Conservation (phyloP, 2,888 invertebrate species). For the Cyclophora punctaria region DNA sequence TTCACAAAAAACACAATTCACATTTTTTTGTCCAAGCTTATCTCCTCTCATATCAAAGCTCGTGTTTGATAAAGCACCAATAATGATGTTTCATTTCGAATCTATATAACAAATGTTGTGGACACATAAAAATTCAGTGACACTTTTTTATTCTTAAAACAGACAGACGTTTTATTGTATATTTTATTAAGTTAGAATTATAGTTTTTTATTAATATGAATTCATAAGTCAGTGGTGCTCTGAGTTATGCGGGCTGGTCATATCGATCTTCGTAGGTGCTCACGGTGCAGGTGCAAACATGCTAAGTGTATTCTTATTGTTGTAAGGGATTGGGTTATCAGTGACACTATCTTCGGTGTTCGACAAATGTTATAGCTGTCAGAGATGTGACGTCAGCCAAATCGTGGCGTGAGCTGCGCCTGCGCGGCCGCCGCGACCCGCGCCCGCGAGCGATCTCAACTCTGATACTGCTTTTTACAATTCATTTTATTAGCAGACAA, state of each 20-base stretch:
- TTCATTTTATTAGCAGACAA: constrained; percentile 2
- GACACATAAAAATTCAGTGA: constrained; percentile 47
- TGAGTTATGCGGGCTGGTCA: constrained; percentile 50
- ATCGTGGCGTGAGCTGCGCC: constrained; percentile 44
- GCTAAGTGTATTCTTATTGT: constrained; percentile 74
- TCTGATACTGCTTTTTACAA: constrained; percentile 42
- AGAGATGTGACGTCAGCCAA: constrained; percentile 72
- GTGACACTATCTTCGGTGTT: constrained; percentile 72
- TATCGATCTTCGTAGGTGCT: constrained; percentile 51
- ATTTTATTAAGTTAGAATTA: constrained; percentile 20
- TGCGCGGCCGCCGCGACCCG: constrained; percentile 31
- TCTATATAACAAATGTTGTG: constrained; percentile 57
- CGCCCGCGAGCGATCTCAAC: constrained; percentile 38
- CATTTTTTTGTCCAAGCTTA: constrained; percentile 49
- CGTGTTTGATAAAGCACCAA: constrained; percentile 69
- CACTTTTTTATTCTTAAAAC: constrained; percentile 39
- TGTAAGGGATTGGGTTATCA: constrained; percentile 73
- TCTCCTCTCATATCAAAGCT: constrained; percentile 62
- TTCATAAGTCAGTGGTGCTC: constrained; percentile 22
- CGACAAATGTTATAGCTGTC: constrained; percentile 74
- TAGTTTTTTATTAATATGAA: constrained; percentile 22
- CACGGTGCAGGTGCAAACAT: constrained; percentile 73
- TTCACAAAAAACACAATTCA: constrained; percentile 61
- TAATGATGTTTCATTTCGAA: constrained; percentile 71
- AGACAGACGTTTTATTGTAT: constrained; percentile 19